Evolutionary conservation across 1,140 invertebrate genomes (phyloP), one percentile per base, ranked within the genome.

Genomic region (Helicoverpa armigera): DNA sequence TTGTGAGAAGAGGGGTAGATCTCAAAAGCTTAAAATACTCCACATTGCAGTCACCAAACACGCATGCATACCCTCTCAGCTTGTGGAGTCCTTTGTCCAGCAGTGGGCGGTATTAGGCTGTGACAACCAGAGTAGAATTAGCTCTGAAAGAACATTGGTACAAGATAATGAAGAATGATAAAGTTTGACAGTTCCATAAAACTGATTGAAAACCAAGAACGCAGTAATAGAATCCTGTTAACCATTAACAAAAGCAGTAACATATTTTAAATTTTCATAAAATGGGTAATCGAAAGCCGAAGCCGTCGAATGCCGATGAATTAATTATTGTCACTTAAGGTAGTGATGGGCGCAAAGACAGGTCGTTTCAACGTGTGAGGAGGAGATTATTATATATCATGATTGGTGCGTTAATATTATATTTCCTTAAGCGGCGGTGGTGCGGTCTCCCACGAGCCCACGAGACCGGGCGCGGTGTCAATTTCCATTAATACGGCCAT

Each of bases 401-500:
- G 89, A 90, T 91, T 87, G 89, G 82, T 82, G 79, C 74, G 86
- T 88, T 90, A 88, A 92, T 91, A 92, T 92, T 92, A 92, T 91
- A 89, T 91, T 92, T 92, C 90, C 83, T 89, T 86, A 88, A 87
- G 85, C 79, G 87, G 85, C 80, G 82, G 77, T 82, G 85, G 75
- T 74, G 74, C 80, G 84, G 69, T 73, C 53, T 89, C 87, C 82
- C 86, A 87, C 87, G 86, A 81, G 86, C 14, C 77, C 80, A 79
- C 79, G 76, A 82, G 83, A 84, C 67, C 82, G 82, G 67, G 76
- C 82, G 74, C 84, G 87, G 89, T 92, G 92, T 92, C 88, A 89
- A 89, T 89, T 92, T 91, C 89, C 90, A 90, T 90, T 91, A 90
- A 91, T 90, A 87, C 76, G 88, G 80, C 87, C 85, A 93, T 93